A percentile compares a stretch with the other conserved stretches of the same genome.
Evolutionary conservation across 2,888 invertebrate species (phyloP).

Genomic region (Phortica magna): DNA sequence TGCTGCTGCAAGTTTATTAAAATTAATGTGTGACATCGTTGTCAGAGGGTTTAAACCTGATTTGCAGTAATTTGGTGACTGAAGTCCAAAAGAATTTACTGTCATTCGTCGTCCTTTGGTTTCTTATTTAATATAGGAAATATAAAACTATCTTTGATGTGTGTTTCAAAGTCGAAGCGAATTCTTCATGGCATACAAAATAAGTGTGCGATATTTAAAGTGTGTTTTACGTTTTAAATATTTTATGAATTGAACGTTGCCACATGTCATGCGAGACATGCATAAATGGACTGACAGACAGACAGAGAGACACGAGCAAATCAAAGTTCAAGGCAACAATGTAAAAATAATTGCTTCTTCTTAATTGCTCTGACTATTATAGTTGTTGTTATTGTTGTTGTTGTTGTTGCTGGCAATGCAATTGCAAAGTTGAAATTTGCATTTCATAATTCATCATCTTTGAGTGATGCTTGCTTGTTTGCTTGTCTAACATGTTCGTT

Average conservation of each 20-base stretch:
- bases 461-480: neutral
- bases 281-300: neutral
- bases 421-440: constrained; percentile 18
- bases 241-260: neutral
- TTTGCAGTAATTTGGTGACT: neutral
- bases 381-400: neutral
- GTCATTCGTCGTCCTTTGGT: too few relatives aligned
- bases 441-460: constrained; percentile 20
- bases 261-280: neutral
- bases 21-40: constrained; percentile 64
- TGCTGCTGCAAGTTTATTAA: constrained; percentile 62
- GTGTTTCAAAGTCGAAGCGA: too few relatives aligned
- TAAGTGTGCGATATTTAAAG: too few relatives aligned
- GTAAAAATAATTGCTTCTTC: too few relatives aligned
- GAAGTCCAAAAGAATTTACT: too few relatives aligned
- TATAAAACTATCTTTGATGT: too few relatives aligned
- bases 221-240: too few relatives aligned
- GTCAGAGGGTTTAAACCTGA: neutral
- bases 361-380: neutral
- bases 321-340: neutral
- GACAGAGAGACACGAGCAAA: neutral
- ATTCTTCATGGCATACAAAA: too few relatives aligned
- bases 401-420: neutral
- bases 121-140: too few relatives aligned
- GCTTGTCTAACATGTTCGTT: neutral